Percentiles rank a stretch among this genome's conserved stretches.
Conservation (phyloP, 23 tunicate genomes). For the Corella eumyota region DNA sequence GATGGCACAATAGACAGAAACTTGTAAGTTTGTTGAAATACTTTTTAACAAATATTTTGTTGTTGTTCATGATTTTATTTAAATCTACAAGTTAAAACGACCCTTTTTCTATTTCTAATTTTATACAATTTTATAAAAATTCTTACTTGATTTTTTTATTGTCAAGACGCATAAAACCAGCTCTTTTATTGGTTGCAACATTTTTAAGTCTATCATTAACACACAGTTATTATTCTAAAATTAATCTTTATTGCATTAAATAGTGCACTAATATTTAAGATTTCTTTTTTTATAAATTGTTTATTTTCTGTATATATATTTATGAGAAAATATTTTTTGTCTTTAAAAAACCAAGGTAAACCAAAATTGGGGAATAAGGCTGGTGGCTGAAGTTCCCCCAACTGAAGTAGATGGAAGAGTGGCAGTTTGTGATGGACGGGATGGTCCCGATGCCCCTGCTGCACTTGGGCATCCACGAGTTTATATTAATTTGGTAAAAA, state of each 20-base stretch:
- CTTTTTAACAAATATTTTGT: not conserved
- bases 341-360: constrained; percentile 40
- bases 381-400: constrained; percentile 74
- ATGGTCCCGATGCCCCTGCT: constrained; percentile 44
- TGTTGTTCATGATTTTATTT: not conserved
- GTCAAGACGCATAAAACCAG: not conserved
- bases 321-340: not conserved
- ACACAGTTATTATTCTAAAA: not conserved
- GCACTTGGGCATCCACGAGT: constrained; percentile 92
- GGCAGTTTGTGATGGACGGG: constrained; percentile 74
- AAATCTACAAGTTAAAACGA: too few relatives aligned
- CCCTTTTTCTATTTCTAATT: too few relatives aligned
- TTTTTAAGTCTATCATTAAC: not conserved
- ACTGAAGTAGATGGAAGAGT: constrained; percentile 82
- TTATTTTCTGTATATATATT: not conserved
- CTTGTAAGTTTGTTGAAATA: constrained; percentile 14
- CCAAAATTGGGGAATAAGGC: constrained; percentile 77
- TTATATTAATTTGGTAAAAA: constrained; percentile 71
- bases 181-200: not conserved
- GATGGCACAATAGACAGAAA: constrained; percentile 51
- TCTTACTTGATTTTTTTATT: constrained; percentile 2
- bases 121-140: too few relatives aligned
- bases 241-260: not conserved
- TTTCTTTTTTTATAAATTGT: not conserved
- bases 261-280: not conserved